These are phyloP conservation scores for Macrocentrus cingulum DNA, from an alignment of 1,140 invertebrate genomes.

Conservation along the genomic window DNA sequence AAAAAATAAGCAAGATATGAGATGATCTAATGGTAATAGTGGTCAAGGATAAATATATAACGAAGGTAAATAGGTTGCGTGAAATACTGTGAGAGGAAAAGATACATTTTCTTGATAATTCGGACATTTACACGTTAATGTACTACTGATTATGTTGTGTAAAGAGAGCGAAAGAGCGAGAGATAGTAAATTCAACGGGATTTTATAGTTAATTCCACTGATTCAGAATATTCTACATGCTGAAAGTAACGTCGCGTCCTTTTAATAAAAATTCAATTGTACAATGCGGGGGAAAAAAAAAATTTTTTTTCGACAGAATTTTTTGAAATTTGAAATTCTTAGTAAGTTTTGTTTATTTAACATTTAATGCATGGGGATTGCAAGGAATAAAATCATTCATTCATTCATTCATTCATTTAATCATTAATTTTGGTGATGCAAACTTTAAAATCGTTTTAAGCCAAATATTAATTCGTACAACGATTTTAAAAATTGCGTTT, in stretches of 20 bases:
- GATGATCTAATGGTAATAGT: neutral
- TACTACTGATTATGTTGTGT: constrained; percentile 43
- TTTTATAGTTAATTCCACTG: constrained; percentile 49
- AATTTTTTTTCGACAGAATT: constrained; percentile 38
- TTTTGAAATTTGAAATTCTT: constrained; percentile 39
- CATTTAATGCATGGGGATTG: too few species aligned
- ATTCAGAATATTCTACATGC: constrained; percentile 39
- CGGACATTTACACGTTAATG: constrained; percentile 48
- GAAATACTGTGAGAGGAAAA: constrained; percentile 37
- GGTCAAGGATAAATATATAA: constrained; percentile 2
- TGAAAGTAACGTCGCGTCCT: constrained; percentile 27
- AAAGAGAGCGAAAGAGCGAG: too few species aligned
- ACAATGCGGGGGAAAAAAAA: constrained; percentile 32
- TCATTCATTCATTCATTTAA: too few species aligned
- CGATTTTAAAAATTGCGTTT: too few species aligned
- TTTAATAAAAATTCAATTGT: constrained; percentile 16
- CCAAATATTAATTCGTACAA: too few species aligned
- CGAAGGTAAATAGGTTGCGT: constrained; percentile 14
- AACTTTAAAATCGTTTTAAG: too few species aligned
- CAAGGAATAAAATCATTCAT: too few species aligned
- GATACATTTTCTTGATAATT: constrained; percentile 47
- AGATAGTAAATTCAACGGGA: constrained; percentile 46
- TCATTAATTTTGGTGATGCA: too few species aligned
- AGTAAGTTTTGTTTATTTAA: constrained; percentile 32
- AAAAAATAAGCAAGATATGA: neutral